A percentile compares a stretch with the other conserved stretches of the same genome.
Conservation (phyloP, 2,797 vertebrate species). For the Oryzias sinensis region DNA sequence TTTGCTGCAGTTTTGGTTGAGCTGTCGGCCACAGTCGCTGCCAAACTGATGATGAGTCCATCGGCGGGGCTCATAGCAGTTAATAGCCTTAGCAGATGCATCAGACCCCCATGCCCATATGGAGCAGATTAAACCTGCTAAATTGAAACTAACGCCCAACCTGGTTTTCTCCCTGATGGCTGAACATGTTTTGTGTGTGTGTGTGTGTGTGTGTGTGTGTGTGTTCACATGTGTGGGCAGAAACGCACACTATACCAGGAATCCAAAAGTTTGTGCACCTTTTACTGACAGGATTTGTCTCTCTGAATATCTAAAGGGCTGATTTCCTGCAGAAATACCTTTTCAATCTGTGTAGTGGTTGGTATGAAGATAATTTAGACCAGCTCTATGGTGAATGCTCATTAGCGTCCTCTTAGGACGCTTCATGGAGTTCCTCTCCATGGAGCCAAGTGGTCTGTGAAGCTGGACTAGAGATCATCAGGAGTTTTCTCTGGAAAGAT, state of each 20-base stretch:
- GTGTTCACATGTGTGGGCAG: conserved; percentile 2
- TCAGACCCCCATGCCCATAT: conserved; percentile 65
- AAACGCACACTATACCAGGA: conserved; percentile 9
- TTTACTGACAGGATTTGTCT: background rate
- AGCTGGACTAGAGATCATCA: no score
- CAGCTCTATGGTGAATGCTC: no score
- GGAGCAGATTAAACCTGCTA: conserved; percentile 70
- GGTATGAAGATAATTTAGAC: no score
- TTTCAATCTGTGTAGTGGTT: no score
- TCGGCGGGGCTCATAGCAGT: conserved; percentile 62
- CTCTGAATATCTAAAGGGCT: no score
- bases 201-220: background rate
- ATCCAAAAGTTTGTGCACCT: background rate
- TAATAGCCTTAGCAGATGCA: conserved; percentile 71
- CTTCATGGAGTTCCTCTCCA: no score
- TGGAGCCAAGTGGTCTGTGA: no score
- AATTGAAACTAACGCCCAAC: conserved; percentile 48
- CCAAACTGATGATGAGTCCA: conserved; percentile 57
- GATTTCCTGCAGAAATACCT: no score
- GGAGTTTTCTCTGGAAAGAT: no score
- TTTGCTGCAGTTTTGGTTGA: conserved; percentile 19
- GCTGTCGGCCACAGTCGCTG: conserved; percentile 39
- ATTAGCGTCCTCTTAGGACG: no score
- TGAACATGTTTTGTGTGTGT: conserved; percentile 19
- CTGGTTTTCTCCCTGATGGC: conserved; percentile 9